Percentiles rank a stretch among this genome's conserved stretches.
phyloP scores from a whole-genome alignment of 2,888 invertebrate genomes.

The Pristionchus japonicus region DNA sequence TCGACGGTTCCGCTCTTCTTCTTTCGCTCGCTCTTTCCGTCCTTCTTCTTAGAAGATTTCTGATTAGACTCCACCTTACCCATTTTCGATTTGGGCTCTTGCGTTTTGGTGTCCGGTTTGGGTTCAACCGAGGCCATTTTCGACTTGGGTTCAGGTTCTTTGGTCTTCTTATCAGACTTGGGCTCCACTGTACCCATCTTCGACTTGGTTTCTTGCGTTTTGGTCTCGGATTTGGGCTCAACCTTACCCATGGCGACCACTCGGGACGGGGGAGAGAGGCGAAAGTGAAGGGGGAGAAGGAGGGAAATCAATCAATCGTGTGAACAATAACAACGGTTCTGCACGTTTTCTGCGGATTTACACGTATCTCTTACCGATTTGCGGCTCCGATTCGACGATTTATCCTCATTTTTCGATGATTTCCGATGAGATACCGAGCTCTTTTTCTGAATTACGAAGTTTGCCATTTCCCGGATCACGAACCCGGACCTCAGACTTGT shows the following conservation, averaged over 20 bases:
- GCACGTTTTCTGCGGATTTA: not conserved
- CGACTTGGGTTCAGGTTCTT: not conserved
- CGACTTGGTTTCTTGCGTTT: not conserved
- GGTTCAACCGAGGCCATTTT: not conserved
- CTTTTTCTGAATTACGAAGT: not conserved
- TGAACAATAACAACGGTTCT: not conserved
- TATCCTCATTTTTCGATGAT: not conserved
- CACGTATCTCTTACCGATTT: not conserved
- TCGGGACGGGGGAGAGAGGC: not conserved
- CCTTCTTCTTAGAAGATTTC: constrained; percentile 2
- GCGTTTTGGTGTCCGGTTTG: not conserved
- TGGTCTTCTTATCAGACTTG: not conserved
- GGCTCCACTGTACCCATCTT: not conserved
- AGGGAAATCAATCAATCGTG: not conserved
- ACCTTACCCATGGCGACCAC: not conserved
- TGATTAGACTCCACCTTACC: not conserved
- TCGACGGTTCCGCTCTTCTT: constrained; percentile 2
- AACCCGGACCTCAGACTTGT: not conserved
- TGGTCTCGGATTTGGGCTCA: not conserved
- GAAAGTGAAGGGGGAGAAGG: not conserved
- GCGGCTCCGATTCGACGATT: not conserved
- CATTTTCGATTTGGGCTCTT: not conserved
- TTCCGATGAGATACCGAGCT: not conserved
- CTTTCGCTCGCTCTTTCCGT: constrained; percentile 5
- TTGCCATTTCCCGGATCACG: not conserved